Conservation (phyloP, 2,888 invertebrate species). For the Stegana nigrithorax region DNA sequence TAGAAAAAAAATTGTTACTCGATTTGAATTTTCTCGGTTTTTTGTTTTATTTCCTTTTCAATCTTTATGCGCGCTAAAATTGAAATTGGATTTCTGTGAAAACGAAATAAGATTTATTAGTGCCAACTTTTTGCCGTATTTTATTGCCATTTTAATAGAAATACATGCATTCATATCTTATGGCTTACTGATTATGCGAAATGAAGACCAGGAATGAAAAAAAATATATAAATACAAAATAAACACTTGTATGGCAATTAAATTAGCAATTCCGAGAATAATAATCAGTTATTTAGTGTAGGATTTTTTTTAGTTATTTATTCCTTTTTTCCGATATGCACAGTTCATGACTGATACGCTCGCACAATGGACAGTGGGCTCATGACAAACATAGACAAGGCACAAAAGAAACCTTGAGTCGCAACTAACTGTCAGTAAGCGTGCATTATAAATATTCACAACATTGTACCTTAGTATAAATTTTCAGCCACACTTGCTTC, state of each 20-base stretch:
- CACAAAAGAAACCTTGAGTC: background rate
- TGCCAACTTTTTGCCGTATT: conserved; percentile 46
- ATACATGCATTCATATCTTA: conserved; percentile 32
- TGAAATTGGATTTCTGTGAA: conserved; percentile 20
- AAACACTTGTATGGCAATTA: conserved; percentile 42
- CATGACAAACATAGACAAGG: too few species aligned
- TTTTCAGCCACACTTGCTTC: too few species aligned
- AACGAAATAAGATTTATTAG: conserved; percentile 53
- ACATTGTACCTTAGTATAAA: too few species aligned
- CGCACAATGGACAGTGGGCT: too few species aligned
- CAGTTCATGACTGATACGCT: conserved; percentile 41
- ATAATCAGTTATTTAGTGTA: too few species aligned
- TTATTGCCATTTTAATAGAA: background rate
- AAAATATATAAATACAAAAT: conserved; percentile 38
- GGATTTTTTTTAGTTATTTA: too few species aligned
- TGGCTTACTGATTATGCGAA: conserved; percentile 23
- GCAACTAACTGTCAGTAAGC: background rate
- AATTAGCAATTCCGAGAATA: conserved; percentile 54
- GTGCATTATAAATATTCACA: background rate
- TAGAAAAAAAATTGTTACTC: background rate
- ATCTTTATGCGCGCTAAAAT: conserved; percentile 57
- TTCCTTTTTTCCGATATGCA: too few species aligned
- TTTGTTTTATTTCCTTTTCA: conserved; percentile 53
- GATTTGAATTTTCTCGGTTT: conserved; percentile 6
- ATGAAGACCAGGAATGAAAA: too few species aligned